phyloP scores from a whole-genome alignment of 2,888 invertebrate species.

The Chromoteleia sp. region DNA sequence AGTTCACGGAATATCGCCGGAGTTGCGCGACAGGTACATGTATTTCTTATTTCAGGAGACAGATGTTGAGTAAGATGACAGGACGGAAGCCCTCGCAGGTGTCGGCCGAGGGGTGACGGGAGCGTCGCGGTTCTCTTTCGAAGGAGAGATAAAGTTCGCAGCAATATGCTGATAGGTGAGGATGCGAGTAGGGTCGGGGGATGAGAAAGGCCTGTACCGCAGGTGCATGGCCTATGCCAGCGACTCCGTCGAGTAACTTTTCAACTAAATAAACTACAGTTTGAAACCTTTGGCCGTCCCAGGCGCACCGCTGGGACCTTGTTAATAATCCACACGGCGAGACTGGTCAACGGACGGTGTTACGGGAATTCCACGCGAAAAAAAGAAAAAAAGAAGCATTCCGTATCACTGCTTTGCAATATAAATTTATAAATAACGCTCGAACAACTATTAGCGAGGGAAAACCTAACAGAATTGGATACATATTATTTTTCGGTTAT shows the following conservation, averaged over 20 bases:
- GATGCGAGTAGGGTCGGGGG: conserved; percentile 5
- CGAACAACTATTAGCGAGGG: conserved; percentile 24
- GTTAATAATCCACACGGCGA: conserved; percentile 71
- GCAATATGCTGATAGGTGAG: conserved; percentile 77
- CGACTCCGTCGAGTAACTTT: conserved; percentile 73
- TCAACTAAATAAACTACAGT: conserved; percentile 78
- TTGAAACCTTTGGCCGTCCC: conserved; percentile 74
- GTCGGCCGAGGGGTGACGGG: conserved; percentile 39
- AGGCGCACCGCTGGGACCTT: conserved; percentile 66
- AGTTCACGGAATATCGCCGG: conserved; percentile 77
- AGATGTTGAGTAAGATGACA: conserved; percentile 71
- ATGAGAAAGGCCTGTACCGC: conserved; percentile 65
- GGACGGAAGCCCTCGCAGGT: conserved; percentile 61
- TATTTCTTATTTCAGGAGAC: conserved; percentile 78
- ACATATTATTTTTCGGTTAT: conserved; percentile 9
- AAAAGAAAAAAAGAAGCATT: conserved; percentile 40
- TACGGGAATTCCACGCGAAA: conserved; percentile 47
- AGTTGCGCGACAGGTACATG: conserved; percentile 74
- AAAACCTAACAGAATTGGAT: conserved; percentile 10
- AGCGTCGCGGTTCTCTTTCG: conserved; percentile 23
- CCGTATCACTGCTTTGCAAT: conserved; percentile 50
- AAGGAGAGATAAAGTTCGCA: conserved; percentile 74
- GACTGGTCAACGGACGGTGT: conserved; percentile 65
- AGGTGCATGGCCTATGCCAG: conserved; percentile 69
- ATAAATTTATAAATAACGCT: conserved; percentile 50